These are phyloP conservation scores for Gymnobelideus leadbeateri DNA, from an alignment of 2,113 vertebrate species.

Conservation along the genomic window DNA sequence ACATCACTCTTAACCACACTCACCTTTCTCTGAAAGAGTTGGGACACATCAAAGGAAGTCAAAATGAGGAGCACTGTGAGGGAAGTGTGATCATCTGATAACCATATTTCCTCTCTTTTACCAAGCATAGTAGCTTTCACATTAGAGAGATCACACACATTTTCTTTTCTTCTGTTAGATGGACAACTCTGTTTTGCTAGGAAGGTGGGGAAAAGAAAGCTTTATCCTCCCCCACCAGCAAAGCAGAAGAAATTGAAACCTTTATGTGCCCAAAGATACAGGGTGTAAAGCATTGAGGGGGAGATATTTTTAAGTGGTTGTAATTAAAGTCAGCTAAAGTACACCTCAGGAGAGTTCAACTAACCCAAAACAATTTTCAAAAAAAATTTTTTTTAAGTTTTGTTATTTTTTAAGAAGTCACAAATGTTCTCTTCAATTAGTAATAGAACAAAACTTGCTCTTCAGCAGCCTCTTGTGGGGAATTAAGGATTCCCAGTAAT, in stretches of 20 bases:
- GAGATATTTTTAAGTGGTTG: constrained; percentile 73
- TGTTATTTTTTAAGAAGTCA: constrained; percentile 27
- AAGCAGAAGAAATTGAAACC: constrained; percentile 65
- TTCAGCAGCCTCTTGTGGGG: constrained; percentile 79
- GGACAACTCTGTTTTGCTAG: constrained; percentile 64
- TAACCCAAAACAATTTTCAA: constrained; percentile 66
- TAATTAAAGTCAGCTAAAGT: constrained; percentile 48
- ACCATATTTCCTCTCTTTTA: constrained; percentile 65
- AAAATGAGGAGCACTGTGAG: constrained; percentile 19
- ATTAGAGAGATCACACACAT: constrained; percentile 79
- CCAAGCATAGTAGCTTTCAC: constrained; percentile 64
- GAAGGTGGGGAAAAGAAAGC: constrained; percentile 8
- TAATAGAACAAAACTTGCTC: constrained; percentile 63
- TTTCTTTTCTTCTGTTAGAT: constrained; percentile 69
- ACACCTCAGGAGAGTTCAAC: constrained; percentile 58
- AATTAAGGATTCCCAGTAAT: neutral
- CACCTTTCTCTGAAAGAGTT: constrained; percentile 61
- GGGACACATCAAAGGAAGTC: constrained; percentile 61
- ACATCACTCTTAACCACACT: constrained; percentile 54
- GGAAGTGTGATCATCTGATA: constrained; percentile 55
- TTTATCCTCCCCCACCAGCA: constrained; percentile 71
- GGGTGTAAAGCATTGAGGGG: constrained; percentile 44
- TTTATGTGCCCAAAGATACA: constrained; percentile 73
- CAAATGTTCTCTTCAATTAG: neutral
- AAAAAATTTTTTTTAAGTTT: neutral